Evolutionary conservation across 2,797 vertebrate species (phyloP), one percentile per base, ranked within the genome.

Genomic region (Oreonectes daqikongensis): DNA sequence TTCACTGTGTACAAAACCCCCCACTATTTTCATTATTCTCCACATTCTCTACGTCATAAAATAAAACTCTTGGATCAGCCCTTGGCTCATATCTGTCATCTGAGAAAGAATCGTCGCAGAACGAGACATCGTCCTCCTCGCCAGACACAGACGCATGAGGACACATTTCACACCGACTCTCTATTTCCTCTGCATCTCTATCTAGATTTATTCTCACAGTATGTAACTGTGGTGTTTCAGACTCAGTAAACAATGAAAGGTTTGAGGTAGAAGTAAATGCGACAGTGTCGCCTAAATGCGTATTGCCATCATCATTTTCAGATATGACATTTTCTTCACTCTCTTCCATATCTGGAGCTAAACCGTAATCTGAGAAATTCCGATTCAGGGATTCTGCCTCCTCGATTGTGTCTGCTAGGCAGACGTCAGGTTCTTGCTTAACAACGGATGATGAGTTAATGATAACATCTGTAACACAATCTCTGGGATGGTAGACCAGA

Each of bases 81-180:
- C 82, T 82, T 2, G 80, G 52, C 60, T 82, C 78, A 5, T 84
- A 84, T 20, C 9, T 42, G 9, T 5, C 52, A 5, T 12, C 42
- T 5, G 18, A 72, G 50, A 1, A 11, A 9, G 2, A 1, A 46
- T 38, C 44, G 20, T 22, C n/a, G 10, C 7, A 0, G 2, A 20
- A 7, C 3, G 17, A 73, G 22, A 60, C 72, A 0, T 60, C 55
- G 3, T 75, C 46, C 4, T 61, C 59, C 24, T 55, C 72, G 17
- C 12, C 35, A 30, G 22, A 9, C 9, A 40, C 26, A 24, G 64
- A 68, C 18, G 5, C 17, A 14, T 20, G 26, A 57, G 26, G 18
- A 32, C 12, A 46, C 26, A 26, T 30, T 24, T 61, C 30, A n/a
- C 48, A 20, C 5, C 0, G 6, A n/a, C 32, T n/a, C 59, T 61